These are phyloP conservation scores for Campoletis raptor DNA, from an alignment of 2,888 invertebrate species.

Conservation along the genomic window DNA sequence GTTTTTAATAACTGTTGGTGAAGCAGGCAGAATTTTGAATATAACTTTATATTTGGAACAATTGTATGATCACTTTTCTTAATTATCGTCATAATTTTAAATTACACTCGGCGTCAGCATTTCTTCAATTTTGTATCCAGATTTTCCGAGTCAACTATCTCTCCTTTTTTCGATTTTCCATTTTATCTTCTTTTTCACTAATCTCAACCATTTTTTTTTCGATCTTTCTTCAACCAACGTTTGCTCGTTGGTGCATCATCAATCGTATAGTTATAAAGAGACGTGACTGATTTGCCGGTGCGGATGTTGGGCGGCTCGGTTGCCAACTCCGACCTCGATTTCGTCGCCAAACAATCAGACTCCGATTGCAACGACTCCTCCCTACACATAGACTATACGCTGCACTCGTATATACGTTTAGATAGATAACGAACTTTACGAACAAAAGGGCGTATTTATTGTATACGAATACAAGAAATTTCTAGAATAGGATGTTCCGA, in stretches of 20 bases:
- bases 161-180: background rate
- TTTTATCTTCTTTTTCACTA: background rate
- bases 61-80: background rate
- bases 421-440: conserved; percentile 13
- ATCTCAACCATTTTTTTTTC: background rate
- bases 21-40: background rate
- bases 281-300: conserved; percentile 44
- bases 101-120: background rate
- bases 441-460: background rate
- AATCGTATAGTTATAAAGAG: background rate
- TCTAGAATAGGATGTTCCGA: background rate
- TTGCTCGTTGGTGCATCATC: conserved; percentile 26
- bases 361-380: conserved; percentile 50
- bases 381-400: conserved; percentile 6
- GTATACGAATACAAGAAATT: background rate
- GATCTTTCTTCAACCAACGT: background rate
- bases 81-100: background rate
- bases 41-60: background rate
- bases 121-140: too few relatives aligned
- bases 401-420: background rate
- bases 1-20: background rate
- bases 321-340: conserved; percentile 60
- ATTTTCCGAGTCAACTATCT: background rate
- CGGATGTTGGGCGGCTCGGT: conserved; percentile 47
- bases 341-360: conserved; percentile 62